Evolutionary conservation across 2,113 vertebrate genomes (phyloP), one percentile per base, ranked within the genome.

Genomic region (Chlorodrepanis virens): DNA sequence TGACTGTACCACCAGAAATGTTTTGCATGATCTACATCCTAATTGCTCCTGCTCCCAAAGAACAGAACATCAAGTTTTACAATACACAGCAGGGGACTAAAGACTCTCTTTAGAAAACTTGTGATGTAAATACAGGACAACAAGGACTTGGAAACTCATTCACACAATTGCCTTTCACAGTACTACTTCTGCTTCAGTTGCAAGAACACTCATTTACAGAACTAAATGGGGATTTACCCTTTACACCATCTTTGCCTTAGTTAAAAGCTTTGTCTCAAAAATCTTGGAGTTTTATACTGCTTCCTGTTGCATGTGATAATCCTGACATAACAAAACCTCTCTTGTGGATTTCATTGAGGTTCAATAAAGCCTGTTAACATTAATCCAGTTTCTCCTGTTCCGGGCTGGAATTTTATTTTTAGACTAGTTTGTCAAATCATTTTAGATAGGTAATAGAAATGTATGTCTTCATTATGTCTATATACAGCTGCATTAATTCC

Each of bases 21-120:
- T 37, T 95, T 89, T 91, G 70, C 74, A 89, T 95, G 67, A 77
- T 86, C 87, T 69, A 50, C 74, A 76, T 85, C 83, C 86, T 95
- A 95, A 96, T 95, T 96, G 81, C 49, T 89, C 21, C 82, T 60
- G 40, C 37, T 96, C 67, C 84, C 74, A 82, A 89, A 89, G 77
- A 93, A 61, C 77, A 95, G 74, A 95, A 80, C 74, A 89, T 39
- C 27, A 27, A 45, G 65, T 93, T 82, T 91, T 87, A 93, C 59
- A 82, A 75, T 10, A 39, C 91, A 69, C 84, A 87, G 69, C 67
- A 65, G 84, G 87, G 37, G 21, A 91, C 40, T 89, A 40, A 76
- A 91, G 21, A 40, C 42, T 87, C 75, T 82, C 91, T 69, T 82
- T 53, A 69, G 87, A 94, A 91, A 96, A 91, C 40, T 87, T 72